Base-by-base conservation (phyloP, 2,888 invertebrate genomes). In the Gibbula magus region DNA sequence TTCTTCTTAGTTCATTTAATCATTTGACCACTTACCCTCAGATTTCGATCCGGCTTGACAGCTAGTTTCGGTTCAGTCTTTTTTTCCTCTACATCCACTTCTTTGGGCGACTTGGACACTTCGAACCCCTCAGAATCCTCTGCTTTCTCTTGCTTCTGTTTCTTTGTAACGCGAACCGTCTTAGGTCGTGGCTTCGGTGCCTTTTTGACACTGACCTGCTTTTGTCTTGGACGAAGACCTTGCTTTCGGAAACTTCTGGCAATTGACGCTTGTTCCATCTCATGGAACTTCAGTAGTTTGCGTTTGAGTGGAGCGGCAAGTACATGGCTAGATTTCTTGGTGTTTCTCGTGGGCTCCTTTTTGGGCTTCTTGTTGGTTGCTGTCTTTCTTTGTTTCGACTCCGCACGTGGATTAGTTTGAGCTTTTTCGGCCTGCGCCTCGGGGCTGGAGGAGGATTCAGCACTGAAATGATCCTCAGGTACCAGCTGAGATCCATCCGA, bases 21-120 rank as follows among this genome's bases (percentile, higher is more conserved):
- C 1, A 45, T 10, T 10, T 8, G 1, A 54, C 7, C 13, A 25
- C 85, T 81, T 82, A 88, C 88, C 85, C 86, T 84, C 7, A 88
- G 79, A 7, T 86, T 85, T 32, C 88, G 77, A 52, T 87, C 87
- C 70, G 88, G 88, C n/a, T 88, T 52, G 25, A 81, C 82, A 29
- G 87, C 84, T 29, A 80, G 77, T 8, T 85, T 77, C 0, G 87
- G 86, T 77, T 88, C 87, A 25, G 81, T 83, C 53, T 82, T 82
- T 16, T 87, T 77, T 35, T 83, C 81, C 45, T 82, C 82, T n/a
- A 45, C 39, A 45, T 61, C 66, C 16, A 22, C 66, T 22, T 66
- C 66, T 18, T 53, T 39, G 2, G 29, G 53, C 5, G 66, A 45
- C 32, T 77, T 61, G n/a, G 61, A 61, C 16, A 66, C 51, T 25